phyloP scores from a whole-genome alignment of 2,113 vertebrate species.

The Euleptes europaea region DNA sequence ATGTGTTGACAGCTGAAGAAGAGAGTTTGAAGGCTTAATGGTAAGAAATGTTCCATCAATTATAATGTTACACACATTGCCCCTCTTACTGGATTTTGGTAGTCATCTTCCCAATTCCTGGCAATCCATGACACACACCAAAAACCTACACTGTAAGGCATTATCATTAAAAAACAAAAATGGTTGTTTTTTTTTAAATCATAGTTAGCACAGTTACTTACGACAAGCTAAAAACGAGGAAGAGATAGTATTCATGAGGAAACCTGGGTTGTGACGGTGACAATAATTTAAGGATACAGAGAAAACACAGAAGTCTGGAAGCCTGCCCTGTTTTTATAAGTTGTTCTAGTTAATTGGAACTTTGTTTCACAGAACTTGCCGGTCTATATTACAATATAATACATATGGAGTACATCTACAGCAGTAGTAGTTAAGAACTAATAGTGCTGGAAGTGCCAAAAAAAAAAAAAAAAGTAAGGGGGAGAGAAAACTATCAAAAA shows the following conservation, averaged over 20 bases:
- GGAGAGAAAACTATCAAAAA: neutral
- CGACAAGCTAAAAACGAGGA: slow-evolving; percentile 3
- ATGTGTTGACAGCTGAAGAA: slow-evolving; percentile 90
- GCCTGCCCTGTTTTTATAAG: neutral
- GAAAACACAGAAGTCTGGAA: neutral
- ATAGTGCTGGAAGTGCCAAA: neutral
- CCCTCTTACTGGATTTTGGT: slow-evolving; percentile 76
- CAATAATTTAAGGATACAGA: slow-evolving; percentile 11
- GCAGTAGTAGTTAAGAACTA: neutral
- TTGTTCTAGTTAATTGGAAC: neutral
- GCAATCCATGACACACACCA: slow-evolving; percentile 58
- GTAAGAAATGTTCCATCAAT: slow-evolving; percentile 81
- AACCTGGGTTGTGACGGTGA: neutral
- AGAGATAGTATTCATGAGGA: slow-evolving; percentile 21
- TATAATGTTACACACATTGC: slow-evolving; percentile 70
- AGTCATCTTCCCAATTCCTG: slow-evolving; percentile 75
- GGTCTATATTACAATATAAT: neutral
- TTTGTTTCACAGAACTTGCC: neutral
- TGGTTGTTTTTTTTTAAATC: neutral
- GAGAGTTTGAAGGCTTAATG: slow-evolving; percentile 86
- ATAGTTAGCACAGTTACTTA: neutral
- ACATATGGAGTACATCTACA: neutral
- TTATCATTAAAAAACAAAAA: slow-evolving; percentile 16
- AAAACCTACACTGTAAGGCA: neutral
- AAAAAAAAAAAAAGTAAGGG: neutral